Conservation (phyloP, 2,113 vertebrate genomes). For the Crotophaga sulcirostris region DNA sequence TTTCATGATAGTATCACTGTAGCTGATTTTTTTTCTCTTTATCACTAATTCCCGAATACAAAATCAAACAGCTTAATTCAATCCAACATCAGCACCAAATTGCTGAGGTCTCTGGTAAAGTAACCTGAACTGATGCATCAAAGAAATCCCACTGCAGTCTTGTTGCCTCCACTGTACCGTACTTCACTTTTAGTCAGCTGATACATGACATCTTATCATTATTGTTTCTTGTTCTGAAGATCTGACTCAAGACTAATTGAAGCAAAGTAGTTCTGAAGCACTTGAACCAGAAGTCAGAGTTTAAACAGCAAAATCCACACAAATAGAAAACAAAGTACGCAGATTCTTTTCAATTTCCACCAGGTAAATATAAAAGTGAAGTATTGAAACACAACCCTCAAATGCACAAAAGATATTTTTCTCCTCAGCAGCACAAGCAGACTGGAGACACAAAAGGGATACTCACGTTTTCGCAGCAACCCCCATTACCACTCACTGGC, state of each 20-base stretch:
- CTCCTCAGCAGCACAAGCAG: neutral
- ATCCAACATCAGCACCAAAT: neutral
- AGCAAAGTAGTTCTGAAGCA: neutral
- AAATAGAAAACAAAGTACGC: neutral
- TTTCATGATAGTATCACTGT: neutral
- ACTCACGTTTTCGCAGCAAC: fast-evolving
- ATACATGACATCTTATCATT: neutral
- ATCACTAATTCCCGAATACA: neutral
- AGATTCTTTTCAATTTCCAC: neutral
- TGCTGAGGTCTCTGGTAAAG: neutral
- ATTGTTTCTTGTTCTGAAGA: neutral
- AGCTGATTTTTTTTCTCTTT: neutral
- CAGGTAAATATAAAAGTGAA: neutral
- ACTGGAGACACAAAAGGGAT: neutral
- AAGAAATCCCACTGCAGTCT: neutral
- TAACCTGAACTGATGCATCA: neutral
- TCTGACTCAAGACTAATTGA: neutral
- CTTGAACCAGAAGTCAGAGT: neutral
- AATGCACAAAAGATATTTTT: neutral
- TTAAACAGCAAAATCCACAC: neutral
- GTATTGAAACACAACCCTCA: neutral
- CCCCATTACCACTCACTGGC: neutral
- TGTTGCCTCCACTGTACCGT: neutral
- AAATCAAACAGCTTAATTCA: neutral
- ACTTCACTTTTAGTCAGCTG: neutral